phyloP scores from a whole-genome alignment of 2,888 invertebrate genomes.

The Exephanes ischioxanthus region DNA sequence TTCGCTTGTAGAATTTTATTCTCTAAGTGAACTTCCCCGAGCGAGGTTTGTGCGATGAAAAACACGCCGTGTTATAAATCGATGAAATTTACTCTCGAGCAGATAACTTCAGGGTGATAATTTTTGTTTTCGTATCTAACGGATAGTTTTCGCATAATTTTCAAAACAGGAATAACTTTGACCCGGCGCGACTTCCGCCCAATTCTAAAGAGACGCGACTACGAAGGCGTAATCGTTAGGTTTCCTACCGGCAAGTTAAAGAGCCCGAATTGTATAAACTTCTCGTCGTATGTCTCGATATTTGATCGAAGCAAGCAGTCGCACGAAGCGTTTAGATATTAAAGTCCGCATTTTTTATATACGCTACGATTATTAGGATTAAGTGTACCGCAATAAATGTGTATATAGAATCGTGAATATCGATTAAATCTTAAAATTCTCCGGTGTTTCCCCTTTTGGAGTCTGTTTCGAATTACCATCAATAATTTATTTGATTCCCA shows the following conservation, averaged over 20 bases:
- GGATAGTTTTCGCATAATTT: no score
- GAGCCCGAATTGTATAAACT: neutral
- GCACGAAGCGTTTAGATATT: neutral
- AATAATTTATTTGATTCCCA: neutral
- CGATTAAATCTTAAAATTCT: neutral
- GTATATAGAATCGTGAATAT: slow-evolving; percentile 7
- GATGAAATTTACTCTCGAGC: no score
- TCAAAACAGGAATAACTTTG: no score
- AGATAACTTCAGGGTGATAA: no score
- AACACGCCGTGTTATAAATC: no score
- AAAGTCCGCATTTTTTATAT: slow-evolving; percentile 35
- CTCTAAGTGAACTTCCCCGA: no score
- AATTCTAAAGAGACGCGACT: neutral
- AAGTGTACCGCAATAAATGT: slow-evolving; percentile 7
- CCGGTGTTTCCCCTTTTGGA: no score
- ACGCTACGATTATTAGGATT: neutral
- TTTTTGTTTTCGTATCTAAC: no score
- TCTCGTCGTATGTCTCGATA: neutral
- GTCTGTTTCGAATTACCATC: no score
- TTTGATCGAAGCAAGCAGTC: neutral
- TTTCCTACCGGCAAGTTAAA: neutral
- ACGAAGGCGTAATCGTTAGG: neutral
- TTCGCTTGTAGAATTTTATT: no score
- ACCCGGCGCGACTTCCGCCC: no score
- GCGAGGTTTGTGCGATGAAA: no score